Percentiles rank a stretch among this genome's conserved stretches.
phyloP scores from a whole-genome alignment of 1,140 invertebrate genomes.

The honey bee (Apis mellifera) region DNA sequence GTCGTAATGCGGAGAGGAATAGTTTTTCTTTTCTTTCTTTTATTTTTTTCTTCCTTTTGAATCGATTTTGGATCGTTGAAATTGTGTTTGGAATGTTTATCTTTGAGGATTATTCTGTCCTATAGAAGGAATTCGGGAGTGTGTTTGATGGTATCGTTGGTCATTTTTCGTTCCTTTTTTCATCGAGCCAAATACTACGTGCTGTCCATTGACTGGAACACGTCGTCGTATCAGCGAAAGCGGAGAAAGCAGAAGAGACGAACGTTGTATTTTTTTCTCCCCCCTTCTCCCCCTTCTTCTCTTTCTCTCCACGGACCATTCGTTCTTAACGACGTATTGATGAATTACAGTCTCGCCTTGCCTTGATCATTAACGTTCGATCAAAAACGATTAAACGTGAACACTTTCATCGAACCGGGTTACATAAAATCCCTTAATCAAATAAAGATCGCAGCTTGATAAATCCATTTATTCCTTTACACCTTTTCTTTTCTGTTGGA shows the following conservation, averaged over 20 bases:
- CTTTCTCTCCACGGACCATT: not conserved
- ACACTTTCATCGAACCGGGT: not conserved
- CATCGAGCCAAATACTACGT: not conserved
- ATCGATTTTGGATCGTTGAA: not conserved
- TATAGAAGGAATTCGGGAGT: too few relatives aligned
- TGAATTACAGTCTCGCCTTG: constrained; percentile 14
- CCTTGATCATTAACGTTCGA: constrained; percentile 23
- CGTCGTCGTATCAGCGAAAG: constrained; percentile 13
- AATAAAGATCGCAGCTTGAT: not conserved
- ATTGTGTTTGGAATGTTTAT: not conserved
- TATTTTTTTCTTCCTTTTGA: too few relatives aligned
- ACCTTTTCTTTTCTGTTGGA: too few relatives aligned
- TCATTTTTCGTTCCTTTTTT: not conserved
- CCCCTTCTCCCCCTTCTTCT: too few relatives aligned
- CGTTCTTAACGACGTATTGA: not conserved
- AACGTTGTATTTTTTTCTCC: not conserved
- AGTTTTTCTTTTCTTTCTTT: not conserved
- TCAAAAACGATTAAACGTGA: not conserved
- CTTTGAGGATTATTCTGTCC: too few relatives aligned
- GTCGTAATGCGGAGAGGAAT: too few relatives aligned
- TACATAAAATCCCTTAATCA: constrained; percentile 1
- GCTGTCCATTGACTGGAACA: constrained; percentile 7
- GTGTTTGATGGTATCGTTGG: not conserved
- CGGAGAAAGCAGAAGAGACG: not conserved
- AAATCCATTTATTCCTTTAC: not conserved